phyloP scores from a whole-genome alignment of 1,140 invertebrate species.

The Battus philenor region DNA sequence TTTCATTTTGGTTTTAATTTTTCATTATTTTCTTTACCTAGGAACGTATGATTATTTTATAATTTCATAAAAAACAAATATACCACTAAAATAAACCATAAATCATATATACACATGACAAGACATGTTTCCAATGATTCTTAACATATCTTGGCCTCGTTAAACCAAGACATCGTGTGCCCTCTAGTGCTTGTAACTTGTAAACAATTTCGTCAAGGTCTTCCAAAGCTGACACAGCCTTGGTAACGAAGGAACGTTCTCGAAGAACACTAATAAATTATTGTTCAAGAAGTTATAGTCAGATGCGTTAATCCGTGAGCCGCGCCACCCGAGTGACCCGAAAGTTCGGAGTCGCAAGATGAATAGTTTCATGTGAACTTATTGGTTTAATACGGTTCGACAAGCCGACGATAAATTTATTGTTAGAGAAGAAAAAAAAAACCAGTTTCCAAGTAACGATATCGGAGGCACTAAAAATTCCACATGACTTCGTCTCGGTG shows the following conservation, averaged over 20 bases:
- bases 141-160: no score
- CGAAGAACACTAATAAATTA: slow-evolving; percentile 13
- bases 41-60: no score
- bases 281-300: slow-evolving; percentile 2
- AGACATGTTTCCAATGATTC: no score
- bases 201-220: no score
- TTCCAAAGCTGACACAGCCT: no score
- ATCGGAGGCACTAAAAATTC: slow-evolving; percentile 43
- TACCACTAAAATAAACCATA: no score
- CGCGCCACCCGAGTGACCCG: not conserved
- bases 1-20: no score
- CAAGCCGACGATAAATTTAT: slow-evolving; percentile 28
- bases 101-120: no score
- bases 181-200: slow-evolving; percentile 5
- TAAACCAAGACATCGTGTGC: no score
- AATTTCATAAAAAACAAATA: no score
- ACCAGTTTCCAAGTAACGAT: slow-evolving; percentile 32
- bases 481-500: slow-evolving; percentile 38
- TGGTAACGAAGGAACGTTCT: no score
- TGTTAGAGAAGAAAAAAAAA: slow-evolving; percentile 27
- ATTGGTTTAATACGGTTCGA: slow-evolving; percentile 23
- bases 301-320: slow-evolving; percentile 3
- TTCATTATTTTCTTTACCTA: no score
- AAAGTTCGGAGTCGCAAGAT: slow-evolving; percentile 14
- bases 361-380: slow-evolving; percentile 14